A percentile compares a stretch with the other conserved stretches of the same genome.
Conservation (phyloP, 2,113 vertebrate genomes). For the Thalassoma bifasciatum region DNA sequence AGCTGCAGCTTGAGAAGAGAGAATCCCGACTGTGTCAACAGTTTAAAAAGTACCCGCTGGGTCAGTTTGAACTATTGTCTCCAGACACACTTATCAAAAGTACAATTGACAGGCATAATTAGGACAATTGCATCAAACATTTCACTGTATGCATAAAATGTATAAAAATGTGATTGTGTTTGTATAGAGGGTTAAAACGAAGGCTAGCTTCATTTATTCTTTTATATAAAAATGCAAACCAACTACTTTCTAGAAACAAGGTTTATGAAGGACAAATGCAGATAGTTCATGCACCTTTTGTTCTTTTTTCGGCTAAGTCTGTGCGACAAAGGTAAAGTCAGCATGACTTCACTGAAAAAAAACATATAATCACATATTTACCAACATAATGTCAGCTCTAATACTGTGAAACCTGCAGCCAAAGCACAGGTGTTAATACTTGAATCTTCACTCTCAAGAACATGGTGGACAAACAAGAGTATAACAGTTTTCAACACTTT, state of each 20-base stretch:
- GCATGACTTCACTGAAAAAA: not conserved
- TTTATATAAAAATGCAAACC: no score
- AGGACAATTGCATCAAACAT: not conserved
- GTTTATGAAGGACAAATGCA: no score
- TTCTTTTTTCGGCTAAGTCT: not conserved
- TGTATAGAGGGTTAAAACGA: not conserved
- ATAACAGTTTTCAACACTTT: constrained; percentile 7
- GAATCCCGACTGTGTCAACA: constrained; percentile 7
- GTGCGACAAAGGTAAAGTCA: not conserved
- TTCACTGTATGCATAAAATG: not conserved
- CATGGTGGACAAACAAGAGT: not conserved
- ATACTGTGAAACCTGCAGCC: constrained; percentile 16
- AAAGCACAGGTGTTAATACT: constrained; percentile 4
- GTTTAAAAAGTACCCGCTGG: not conserved
- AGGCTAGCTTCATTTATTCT: not conserved
- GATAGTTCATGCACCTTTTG: no score
- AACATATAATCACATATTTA: constrained; percentile 1
- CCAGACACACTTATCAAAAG: not conserved
- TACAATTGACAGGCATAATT: not conserved
- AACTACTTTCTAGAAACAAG: no score
- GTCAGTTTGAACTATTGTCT: not conserved
- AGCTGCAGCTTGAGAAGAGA: constrained; percentile 1
- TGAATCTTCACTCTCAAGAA: not conserved
- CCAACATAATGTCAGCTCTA: not conserved
- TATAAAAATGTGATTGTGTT: not conserved